A percentile compares a stretch with the other conserved stretches of the same genome.
phyloP scores from a whole-genome alignment of 1,140 invertebrate species.

The Zaprionus africanus region DNA sequence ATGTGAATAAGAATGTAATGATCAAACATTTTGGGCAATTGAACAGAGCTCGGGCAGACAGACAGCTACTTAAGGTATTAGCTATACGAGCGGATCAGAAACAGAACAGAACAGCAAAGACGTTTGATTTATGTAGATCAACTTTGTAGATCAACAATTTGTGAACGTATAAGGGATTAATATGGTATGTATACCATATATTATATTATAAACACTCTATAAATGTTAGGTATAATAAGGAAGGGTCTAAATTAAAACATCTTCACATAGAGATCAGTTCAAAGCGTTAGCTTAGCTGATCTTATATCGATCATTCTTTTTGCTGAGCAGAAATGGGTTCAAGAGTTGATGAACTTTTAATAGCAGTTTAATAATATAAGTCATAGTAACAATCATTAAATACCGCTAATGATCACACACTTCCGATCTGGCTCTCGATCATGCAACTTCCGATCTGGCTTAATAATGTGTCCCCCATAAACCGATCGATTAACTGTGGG shows the following conservation, averaged over 20 bases:
- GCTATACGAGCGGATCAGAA: not conserved
- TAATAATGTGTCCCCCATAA: not conserved
- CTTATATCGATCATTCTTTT: not conserved
- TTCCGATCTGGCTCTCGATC: not conserved
- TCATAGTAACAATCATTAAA: not conserved
- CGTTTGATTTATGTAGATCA: not conserved
- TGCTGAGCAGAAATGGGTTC: not conserved
- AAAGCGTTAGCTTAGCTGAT: not conserved
- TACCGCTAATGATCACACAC: too few species aligned
- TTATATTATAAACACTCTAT: too few species aligned
- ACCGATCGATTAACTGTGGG: not conserved
- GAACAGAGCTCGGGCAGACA: not conserved
- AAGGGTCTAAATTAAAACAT: not conserved
- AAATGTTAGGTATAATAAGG: too few species aligned
- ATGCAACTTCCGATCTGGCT: not conserved
- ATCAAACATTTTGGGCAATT: conserved; percentile 4
- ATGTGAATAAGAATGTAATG: not conserved
- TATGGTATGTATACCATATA: not conserved
- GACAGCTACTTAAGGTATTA: conserved; percentile 6
- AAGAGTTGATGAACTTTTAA: not conserved
- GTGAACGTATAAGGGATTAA: not conserved
- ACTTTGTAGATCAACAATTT: not conserved
- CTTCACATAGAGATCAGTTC: not conserved
- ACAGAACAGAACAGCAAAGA: conserved; percentile 5
- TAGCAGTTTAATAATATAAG: not conserved